Base-by-base conservation (phyloP, 2,888 invertebrate genomes). In the Boloria selene region DNA sequence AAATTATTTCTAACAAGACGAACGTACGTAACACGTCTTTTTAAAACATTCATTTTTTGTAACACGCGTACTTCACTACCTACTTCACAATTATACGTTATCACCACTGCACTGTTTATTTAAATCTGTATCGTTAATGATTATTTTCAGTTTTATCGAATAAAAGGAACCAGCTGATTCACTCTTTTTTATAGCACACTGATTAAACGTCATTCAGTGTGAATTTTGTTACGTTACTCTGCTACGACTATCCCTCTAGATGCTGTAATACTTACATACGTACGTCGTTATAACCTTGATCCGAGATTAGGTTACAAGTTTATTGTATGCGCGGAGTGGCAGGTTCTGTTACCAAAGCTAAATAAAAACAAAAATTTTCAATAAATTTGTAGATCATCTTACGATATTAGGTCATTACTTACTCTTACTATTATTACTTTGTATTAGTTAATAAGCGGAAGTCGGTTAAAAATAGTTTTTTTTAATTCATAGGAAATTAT, bases 231-330 rank as follows among this genome's bases (percentile, higher is more conserved):
- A 17, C n/a, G 16, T 26, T 50, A 38, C 49, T 17, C 26, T 17
- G 31, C n/a, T 47, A 0, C 45, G 45, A 45, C 13, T 16, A 3
- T 56, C 45, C 45, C n/a, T 38, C 7, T 38, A 38, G 10, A n/a
- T 22, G 4, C 45, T 45, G 22, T 3, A 22, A 22, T n/a, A n/a
- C 1, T 22, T 22, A 49, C 31, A 50, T 49, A 49, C 31, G 17
- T 49, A 10, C 14, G n/a, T 49, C 17, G 31, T n/a, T 49, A 17
- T 31, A 31, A 59, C 59, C 59, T 59, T 50, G 50, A 10, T 59
- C 14, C 14, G 31, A 16, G 38, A 38, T 59, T 38, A 38, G 13
- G 3, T 17, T 31, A 13, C 16, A 31, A 13, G 17, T 44, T 38
- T 16, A 38, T 38, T 50, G 4, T 13, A 55, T 50, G 5, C 31